Evolutionary conservation across 2,113 vertebrate genomes (phyloP), one percentile per base, ranked within the genome.

Genomic region (Stomatorhinus ivindoensis): DNA sequence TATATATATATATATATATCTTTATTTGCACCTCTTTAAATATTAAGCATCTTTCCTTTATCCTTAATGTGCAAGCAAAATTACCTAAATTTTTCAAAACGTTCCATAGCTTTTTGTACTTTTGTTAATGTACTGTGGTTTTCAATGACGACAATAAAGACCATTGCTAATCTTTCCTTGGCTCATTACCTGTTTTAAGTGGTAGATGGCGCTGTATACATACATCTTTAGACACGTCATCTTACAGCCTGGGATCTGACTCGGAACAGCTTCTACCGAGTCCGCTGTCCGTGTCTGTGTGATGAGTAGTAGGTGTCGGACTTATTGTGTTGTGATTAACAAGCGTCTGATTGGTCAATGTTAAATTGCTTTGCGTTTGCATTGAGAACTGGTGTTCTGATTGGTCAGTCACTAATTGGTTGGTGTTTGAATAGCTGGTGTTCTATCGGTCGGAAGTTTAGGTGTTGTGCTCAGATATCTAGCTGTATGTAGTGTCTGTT

Each of bases 41-140:
- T 24, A 10, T 6, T 31, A 84, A 19, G 11, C 21, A 24, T 55
- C 6, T 42, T 53, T 89, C 3, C 61, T 76, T 86, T 80, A 65
- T 39, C 61, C 11, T 44, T 42, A 87, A 42, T 19, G 27, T 69
- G 82, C 53, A 90, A 80, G 85, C 61, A 87, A 87, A 76, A 87
- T 89, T 0, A 86, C n/a, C 42, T 51, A 73, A 50, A 89, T 42
- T 69, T 89, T 86, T 86, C 89, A 86, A 61, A 73, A 48, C 58
- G 73, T n/a, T 15, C 55, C 84, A 87, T 50, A 69, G 83, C n/a
- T 76, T 90, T 86, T 89, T 90, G 65, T 90, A 87, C 31, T 86
- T 89, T 87, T 51, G 84, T 89, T 65, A 86, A 86, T 89, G 82
- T 27, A 50, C 39, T 48, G 58, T 89, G 61, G 42, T 86, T 48